phyloP scores from a whole-genome alignment of 2,797 vertebrate genomes.

The Microhierax caerulescens region DNA sequence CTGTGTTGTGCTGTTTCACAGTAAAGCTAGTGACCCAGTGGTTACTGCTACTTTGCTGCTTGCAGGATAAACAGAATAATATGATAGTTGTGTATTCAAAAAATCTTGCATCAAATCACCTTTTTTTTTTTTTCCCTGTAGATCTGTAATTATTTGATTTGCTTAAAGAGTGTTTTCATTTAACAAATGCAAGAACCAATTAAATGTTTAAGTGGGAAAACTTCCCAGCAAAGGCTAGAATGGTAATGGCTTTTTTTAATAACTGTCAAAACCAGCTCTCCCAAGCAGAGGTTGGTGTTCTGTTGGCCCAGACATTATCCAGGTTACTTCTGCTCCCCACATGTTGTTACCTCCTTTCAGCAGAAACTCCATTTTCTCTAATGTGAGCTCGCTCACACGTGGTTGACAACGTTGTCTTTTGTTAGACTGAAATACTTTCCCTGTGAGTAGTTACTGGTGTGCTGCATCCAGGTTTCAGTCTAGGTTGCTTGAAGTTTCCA shows the following conservation, averaged over 20 bases:
- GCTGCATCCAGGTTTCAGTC: background rate
- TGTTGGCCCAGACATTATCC: background rate
- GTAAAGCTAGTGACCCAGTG: background rate
- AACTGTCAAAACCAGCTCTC: background rate
- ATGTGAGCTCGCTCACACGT: background rate
- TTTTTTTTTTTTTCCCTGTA: background rate
- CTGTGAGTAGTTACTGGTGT: background rate
- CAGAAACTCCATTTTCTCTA: background rate
- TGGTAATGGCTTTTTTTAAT: background rate
- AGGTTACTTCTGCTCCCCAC: background rate
- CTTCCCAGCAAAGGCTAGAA: background rate
- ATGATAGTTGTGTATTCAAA: background rate
- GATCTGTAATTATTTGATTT: background rate
- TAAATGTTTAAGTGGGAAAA: background rate
- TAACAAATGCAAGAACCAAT: background rate
- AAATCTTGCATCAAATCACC: background rate
- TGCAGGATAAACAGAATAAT: conserved; percentile 26
- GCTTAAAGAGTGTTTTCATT: background rate
- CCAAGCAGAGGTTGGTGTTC: background rate
- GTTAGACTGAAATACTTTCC: background rate
- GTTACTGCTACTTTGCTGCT: background rate
- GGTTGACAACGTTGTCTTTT: background rate
- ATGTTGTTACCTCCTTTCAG: background rate
- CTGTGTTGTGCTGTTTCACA: background rate
- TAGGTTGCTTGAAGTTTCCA: background rate